Percentiles rank a stretch among this genome's conserved stretches.
Conservation (phyloP, 53 echinoderm and acorn worm genomes). For the Paracentrotus lividus region DNA sequence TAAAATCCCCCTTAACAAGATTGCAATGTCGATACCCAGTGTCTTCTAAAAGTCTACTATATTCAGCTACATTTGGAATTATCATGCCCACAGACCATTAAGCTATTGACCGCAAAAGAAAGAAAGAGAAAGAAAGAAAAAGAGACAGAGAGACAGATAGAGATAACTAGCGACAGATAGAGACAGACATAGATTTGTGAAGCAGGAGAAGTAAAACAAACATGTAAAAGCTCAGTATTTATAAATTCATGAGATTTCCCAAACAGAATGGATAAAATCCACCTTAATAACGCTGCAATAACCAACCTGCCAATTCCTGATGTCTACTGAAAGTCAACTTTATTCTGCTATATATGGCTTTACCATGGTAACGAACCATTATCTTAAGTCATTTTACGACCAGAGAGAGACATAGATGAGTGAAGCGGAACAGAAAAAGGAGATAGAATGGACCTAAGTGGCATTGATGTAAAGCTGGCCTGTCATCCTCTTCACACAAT, state of each 20-base stretch:
- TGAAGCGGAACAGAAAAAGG: not conserved
- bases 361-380: constrained; percentile 24
- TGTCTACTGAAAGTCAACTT: not conserved
- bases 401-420: not conserved
- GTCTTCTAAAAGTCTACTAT: constrained; percentile 14
- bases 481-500: not conserved
- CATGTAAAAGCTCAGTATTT: not conserved
- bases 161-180: too few relatives aligned
- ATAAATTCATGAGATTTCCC: not conserved
- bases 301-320: not conserved
- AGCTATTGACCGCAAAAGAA: too few relatives aligned
- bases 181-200: too few relatives aligned
- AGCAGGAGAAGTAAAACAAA: too few relatives aligned
- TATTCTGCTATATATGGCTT: constrained; percentile 7
- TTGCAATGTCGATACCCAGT: not conserved
- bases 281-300: not conserved
- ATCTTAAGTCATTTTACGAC: not conserved
- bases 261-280: not conserved
- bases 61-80: constrained; percentile 2
- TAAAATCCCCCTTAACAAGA: not conserved
- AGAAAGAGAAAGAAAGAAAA: too few relatives aligned
- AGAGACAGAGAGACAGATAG: too few relatives aligned
- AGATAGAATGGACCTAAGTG: not conserved
- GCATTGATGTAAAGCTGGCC: not conserved
- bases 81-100: not conserved